phyloP scores from a whole-genome alignment of 2,797 vertebrate genomes.

The Danio tinwini region DNA sequence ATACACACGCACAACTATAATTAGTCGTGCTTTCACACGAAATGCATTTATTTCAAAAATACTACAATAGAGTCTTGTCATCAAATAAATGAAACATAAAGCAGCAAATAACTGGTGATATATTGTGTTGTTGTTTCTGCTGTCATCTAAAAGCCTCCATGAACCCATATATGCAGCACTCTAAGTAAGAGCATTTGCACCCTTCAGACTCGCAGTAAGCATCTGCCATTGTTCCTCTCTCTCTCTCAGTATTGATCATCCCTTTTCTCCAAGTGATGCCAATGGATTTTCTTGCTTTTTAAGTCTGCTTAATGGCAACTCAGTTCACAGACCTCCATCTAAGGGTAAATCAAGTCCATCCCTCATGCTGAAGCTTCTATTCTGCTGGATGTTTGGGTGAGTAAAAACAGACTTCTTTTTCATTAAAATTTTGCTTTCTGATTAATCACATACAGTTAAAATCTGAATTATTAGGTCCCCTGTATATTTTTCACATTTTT shows the following conservation, averaged over 20 bases:
- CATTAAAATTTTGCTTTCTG: background rate
- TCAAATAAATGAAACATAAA: background rate
- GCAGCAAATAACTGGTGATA: background rate
- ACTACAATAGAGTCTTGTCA: background rate
- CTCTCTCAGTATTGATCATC: constrained; percentile 34
- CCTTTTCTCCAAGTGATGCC: constrained; percentile 31
- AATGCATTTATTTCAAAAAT: background rate
- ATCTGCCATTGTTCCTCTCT: constrained; percentile 11
- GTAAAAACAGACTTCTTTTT: background rate
- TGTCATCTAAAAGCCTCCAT: constrained; percentile 32
- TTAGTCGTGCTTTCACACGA: too few relatives aligned
- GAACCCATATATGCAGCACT: background rate
- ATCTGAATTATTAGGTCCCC: too few relatives aligned
- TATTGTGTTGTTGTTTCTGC: background rate
- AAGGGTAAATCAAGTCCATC: background rate
- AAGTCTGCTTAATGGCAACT: constrained; percentile 41
- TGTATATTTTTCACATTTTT: too few relatives aligned
- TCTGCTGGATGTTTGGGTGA: constrained; percentile 21
- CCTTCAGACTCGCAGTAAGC: constrained; percentile 24
- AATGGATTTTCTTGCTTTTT: constrained; percentile 47
- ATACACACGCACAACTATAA: background rate
- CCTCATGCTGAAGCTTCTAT: background rate
- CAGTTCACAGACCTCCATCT: constrained; percentile 17
- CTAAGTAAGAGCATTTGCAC: constrained; percentile 21
- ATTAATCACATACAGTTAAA: background rate